Percentiles rank a stretch among this genome's conserved stretches.
Conservation (phyloP, 2,888 invertebrate species). For the Melanostoma scalare region DNA sequence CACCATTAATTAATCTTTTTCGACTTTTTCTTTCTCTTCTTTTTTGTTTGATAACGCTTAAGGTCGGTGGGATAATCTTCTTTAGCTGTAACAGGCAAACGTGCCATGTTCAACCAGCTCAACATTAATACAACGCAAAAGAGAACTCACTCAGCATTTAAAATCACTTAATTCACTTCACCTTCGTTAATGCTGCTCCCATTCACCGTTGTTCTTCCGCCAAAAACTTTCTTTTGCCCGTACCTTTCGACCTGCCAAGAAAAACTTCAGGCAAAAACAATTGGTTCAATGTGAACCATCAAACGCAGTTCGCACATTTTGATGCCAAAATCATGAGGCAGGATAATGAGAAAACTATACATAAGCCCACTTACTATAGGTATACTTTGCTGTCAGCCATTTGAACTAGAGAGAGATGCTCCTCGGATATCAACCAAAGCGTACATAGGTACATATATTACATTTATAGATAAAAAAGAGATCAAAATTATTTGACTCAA, state of each 20-base stretch:
- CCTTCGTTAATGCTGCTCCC: conserved; percentile 47
- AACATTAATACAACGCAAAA: conserved; percentile 27
- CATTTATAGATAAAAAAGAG: no score
- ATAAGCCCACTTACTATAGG: conserved; percentile 15
- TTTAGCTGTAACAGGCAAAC: conserved; percentile 1
- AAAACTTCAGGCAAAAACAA: conserved; percentile 27
- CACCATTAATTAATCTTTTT: conserved; percentile 57
- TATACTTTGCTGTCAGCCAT: conserved; percentile 24
- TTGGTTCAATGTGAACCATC: conserved; percentile 40
- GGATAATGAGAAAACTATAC: conserved; percentile 20
- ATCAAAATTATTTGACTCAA: conserved; percentile 2
- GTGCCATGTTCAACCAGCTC: conserved; percentile 4
- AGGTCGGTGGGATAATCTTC: not conserved
- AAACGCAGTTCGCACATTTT: conserved; percentile 44
- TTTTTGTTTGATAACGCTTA: not conserved
- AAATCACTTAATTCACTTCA: conserved; percentile 67
- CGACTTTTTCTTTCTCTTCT: conserved; percentile 35
- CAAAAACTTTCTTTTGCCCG: conserved; percentile 51
- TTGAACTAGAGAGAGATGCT: no score
- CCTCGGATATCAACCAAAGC: no score
- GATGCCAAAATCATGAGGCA: conserved; percentile 37
- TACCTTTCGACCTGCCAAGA: conserved; percentile 41
- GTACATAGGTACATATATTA: no score
- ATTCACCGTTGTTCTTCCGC: conserved; percentile 56
- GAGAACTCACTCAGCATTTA: conserved; percentile 57